Evolutionary conservation across 2,888 invertebrate species (phyloP).

Genomic region (Morinoia aosen): DNA sequence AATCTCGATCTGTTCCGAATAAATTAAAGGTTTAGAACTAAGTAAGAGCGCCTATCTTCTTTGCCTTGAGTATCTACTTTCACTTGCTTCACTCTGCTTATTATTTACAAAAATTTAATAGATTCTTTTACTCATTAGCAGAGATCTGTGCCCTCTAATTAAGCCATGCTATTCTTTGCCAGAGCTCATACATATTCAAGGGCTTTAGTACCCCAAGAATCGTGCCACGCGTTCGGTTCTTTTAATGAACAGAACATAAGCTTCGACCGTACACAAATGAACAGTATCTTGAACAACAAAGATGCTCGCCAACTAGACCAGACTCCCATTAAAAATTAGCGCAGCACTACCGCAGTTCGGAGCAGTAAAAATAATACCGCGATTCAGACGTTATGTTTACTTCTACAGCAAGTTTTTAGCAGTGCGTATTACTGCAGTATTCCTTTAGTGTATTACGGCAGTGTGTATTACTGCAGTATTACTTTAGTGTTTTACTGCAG

Average conservation of each 20-base stretch:
- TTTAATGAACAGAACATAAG: not conserved
- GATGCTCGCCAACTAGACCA: no score
- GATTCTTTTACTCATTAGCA: not conserved
- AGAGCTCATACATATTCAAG: not conserved
- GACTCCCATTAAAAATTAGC: no score
- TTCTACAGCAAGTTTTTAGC: no score
- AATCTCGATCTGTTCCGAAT: not conserved
- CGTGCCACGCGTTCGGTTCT: not conserved
- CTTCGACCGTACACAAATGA: no score
- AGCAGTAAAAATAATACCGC: no score
- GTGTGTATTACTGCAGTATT: no score
- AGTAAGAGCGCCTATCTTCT: not conserved
- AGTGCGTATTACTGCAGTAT: no score
- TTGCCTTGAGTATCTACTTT: not conserved
- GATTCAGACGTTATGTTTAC: no score
- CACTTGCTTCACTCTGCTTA: not conserved
- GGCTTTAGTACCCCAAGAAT: not conserved
- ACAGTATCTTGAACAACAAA: no score
- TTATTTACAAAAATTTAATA: not conserved
- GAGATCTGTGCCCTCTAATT: not conserved
- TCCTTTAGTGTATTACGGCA: no score
- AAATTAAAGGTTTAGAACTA: not conserved
- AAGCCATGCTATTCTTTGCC: not conserved
- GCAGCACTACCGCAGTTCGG: no score
- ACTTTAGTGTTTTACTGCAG: no score